Evolutionary conservation across 2,888 invertebrate species (phyloP), one percentile per base, ranked within the genome.

Genomic region (Flexamia atlantica): DNA sequence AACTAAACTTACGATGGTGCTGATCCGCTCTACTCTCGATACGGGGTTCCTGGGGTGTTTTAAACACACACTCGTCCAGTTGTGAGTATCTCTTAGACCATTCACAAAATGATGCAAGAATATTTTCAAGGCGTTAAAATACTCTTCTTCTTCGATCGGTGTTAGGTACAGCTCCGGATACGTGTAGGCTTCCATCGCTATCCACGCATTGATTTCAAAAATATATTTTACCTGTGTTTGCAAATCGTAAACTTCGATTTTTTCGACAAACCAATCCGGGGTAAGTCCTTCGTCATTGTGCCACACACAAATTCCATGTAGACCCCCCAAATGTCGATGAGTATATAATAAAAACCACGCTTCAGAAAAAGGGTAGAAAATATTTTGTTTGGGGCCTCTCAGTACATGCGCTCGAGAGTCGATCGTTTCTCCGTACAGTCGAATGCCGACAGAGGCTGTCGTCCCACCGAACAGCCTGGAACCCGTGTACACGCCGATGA

Each of bases 241-340:
- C n/a, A n/a, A n/a, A n/a, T n/a, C 12, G 28, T 60, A 60, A n/a
- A 60, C 60, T 60, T 28, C 60, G 20, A 60, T 14, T 10, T 2
- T 60, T 60, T 60, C 23, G 12, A 60, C 60, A 20, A 60, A 60
- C 60, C 60, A 60, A 14, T 60, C 60, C 20, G 60, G 23, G 20
- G 2, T 23, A 7, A 3, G 3, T 23, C 60, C 60, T 20, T 4
- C 12, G 28, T 60, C 28, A 20, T 60, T 20, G 20, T 60, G 60
- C 60, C 60, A 60, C 60, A 60, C 2, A 14, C 28, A 28, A 28
- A 60, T 14, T 12, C 60, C 23, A 2, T 14, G 7, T 28, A 60
- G 12, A 5, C 10, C 23, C 20, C 60, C 60, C 25, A 60, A 20
- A 28, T 23, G 14, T 60, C 14, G 60, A 23, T 14, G 23, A 23